Evolutionary conservation across 2,888 invertebrate species (phyloP), one percentile per base, ranked within the genome.

Genomic region (Agrotis ipsilon): DNA sequence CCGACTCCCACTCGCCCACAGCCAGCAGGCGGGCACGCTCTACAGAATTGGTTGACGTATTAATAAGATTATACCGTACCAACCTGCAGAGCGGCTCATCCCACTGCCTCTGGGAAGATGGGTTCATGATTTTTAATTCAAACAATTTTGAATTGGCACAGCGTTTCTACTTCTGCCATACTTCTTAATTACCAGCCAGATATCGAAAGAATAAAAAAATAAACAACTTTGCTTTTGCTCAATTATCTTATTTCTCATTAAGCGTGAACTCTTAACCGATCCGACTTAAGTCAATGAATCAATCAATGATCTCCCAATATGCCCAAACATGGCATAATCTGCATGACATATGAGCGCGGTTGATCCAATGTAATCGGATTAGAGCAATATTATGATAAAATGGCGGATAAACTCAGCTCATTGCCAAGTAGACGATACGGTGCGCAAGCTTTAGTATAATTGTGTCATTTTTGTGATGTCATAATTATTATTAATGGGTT

Each of bases 341-440:
- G 80, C 72, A 45, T 82, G 58, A 61, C 80, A 19, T 0, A 18
- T 19, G 64, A 21, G 48, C 27, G 55, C 54, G 16, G 43, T 13
- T 39, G 1, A 21, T 11, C 21, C 24, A 3, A 13, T 24, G 68
- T 78, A 72, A 82, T 51, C 83, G 55, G 85, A 70, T 83, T 82
- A 85, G 11, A 19, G 27, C 51, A 62, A 83, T 83, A 71, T 69
- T 75, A 19, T 80, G 85, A 85, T 59, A 54, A 52, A 18, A 3
- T n/a, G 24, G 54, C 63, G 57, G 83, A 69, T 82, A 52, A 82
- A 70, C 80, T 43, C 51, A 18, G 24, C 70, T 68, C 72, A 80
- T 80, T 82, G 85, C 83, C 81, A 68, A 67, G 71, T 66, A 80
- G 55, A 39, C 24, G 61, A 51, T 45, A 21, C 55, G 45, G 32